Evolutionary conservation across 2,888 invertebrate genomes (phyloP), one percentile per base, ranked within the genome.

Genomic region (Epinotia bilunana): DNA sequence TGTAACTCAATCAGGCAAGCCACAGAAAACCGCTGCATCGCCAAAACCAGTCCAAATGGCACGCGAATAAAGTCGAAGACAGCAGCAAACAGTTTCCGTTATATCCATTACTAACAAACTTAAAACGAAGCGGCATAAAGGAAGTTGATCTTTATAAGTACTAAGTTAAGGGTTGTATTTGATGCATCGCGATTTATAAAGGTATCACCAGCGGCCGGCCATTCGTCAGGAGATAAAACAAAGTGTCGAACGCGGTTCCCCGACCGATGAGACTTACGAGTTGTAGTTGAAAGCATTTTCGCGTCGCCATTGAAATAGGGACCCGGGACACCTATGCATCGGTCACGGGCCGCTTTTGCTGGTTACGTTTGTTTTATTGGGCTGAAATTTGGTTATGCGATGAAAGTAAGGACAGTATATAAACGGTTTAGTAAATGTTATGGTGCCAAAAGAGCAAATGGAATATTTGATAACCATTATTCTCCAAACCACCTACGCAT

Each of bases 161-260:
- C 7, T 5, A 28, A 12, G 13, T 20, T 62, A 71, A 55, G 46
- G 75, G 39, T 53, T 11, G 23, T 23, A 13, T 23, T 49, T 11
- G 13, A 63, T 12, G 74, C 49, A 70, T 33, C 33, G 58, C 13
- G 55, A 67, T 64, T 64, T 70, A 65, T 65, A 73, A 79, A 80
- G 81, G 79, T 80, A 74, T 78, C 80, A 88, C 88, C 88, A 88
- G 88, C 78, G 84, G 77, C 78, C 81, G 80, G 79, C 81, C 81
- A 84, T 87, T 82, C 81, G 83, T 88, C 85, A 85, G 79, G 76
- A 77, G 81, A 83, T 86, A 86, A 84, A 84, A 79, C 81, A 83
- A 75, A 79, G 78, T 81, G 81, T 79, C 81, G 79, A 77, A 69
- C 77, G 81, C 80, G 79, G 79, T 65, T 79, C 77, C 78, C 72